These are phyloP conservation scores for Drosophila meridiana DNA, from an alignment of 2,888 invertebrate genomes.

Conservation along the genomic window DNA sequence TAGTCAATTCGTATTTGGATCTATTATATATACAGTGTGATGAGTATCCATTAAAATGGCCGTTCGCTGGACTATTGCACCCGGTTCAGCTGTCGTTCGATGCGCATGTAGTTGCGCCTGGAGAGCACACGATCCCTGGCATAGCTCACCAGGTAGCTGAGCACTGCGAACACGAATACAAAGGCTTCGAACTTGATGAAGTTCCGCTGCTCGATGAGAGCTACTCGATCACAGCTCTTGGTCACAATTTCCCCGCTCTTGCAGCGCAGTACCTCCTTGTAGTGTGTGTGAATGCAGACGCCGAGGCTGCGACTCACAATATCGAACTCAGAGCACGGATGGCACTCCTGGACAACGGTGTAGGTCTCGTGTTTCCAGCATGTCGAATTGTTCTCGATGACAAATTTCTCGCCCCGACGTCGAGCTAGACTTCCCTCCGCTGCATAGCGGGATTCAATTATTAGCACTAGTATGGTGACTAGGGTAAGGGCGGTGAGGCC, in stretches of 20 bases:
- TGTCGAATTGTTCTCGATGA: conserved; percentile 91
- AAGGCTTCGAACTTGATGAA: conserved; percentile 86
- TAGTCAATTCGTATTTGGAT: conserved; percentile 1
- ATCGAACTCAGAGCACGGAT: conserved; percentile 95
- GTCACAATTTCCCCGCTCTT: conserved; percentile 92
- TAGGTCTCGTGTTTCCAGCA: conserved; percentile 91
- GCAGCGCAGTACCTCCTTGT: conserved; percentile 93
- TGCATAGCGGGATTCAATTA: conserved; percentile 90
- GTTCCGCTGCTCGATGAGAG: conserved; percentile 92
- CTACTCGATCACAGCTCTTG: conserved; percentile 94
- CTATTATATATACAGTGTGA: conserved; percentile 35
- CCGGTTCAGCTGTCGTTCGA: conserved; percentile 82
- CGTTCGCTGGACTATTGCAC: conserved; percentile 61
- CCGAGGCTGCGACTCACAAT: conserved; percentile 92
- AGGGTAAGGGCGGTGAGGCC: conserved; percentile 91
- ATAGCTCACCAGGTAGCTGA: conserved; percentile 81
- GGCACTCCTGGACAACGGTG: conserved; percentile 90
- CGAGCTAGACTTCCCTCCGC: conserved; percentile 63
- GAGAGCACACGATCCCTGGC: conserved; percentile 81
- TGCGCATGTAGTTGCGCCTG: conserved; percentile 77
- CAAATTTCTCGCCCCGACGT: conserved; percentile 86
- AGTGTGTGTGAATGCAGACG: conserved; percentile 93
- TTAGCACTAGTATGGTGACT: conserved; percentile 92
- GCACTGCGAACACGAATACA: conserved; percentile 76
- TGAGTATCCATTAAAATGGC: conserved; percentile 57